Evolutionary conservation across 2,797 vertebrate genomes (phyloP).

Genomic region (Nannoperca australis): DNA sequence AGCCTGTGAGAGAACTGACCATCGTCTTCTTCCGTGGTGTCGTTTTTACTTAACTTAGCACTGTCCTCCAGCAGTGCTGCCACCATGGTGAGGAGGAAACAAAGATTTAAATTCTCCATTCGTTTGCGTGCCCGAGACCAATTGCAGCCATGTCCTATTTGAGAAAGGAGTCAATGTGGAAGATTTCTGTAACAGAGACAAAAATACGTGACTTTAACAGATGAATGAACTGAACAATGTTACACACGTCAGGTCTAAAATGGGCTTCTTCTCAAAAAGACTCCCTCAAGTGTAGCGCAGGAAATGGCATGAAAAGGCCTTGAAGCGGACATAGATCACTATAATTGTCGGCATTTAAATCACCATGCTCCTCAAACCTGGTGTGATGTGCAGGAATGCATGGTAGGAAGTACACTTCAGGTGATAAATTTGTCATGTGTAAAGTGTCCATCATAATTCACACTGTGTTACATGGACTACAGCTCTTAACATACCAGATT

Average conservation of each 20-base stretch:
- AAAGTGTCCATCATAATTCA: slow-evolving; percentile 31
- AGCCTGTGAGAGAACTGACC: slow-evolving; percentile 20
- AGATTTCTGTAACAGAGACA: not conserved
- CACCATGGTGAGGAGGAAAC: not conserved
- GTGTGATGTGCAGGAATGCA: slow-evolving; percentile 18
- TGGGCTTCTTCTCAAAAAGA: slow-evolving; percentile 47
- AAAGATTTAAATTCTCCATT: not conserved
- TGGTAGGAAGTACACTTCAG: slow-evolving; percentile 13
- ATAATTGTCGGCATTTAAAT: slow-evolving; percentile 67
- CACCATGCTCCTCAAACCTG: slow-evolving; percentile 43
- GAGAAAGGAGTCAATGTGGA: slow-evolving; percentile 18
- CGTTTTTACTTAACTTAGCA: slow-evolving; percentile 29
- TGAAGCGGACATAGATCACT: slow-evolving; percentile 68
- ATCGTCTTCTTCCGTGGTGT: slow-evolving; percentile 24
- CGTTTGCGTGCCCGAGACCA: not conserved
- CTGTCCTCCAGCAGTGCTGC: slow-evolving; percentile 20
- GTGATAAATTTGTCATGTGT: slow-evolving; percentile 30
- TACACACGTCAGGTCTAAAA: slow-evolving; percentile 29
- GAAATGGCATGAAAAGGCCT: slow-evolving; percentile 67
- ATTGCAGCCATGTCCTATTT: slow-evolving; percentile 14
- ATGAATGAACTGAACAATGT: slow-evolving; percentile 14
- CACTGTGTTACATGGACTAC: slow-evolving; percentile 1
- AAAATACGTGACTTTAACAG: slow-evolving; percentile 21
- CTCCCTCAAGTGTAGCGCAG: slow-evolving; percentile 53
- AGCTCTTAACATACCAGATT: slow-evolving; percentile 11